Evolutionary conservation across 2,797 vertebrate genomes (phyloP).

Genomic region (Pitangus sulphuratus): DNA sequence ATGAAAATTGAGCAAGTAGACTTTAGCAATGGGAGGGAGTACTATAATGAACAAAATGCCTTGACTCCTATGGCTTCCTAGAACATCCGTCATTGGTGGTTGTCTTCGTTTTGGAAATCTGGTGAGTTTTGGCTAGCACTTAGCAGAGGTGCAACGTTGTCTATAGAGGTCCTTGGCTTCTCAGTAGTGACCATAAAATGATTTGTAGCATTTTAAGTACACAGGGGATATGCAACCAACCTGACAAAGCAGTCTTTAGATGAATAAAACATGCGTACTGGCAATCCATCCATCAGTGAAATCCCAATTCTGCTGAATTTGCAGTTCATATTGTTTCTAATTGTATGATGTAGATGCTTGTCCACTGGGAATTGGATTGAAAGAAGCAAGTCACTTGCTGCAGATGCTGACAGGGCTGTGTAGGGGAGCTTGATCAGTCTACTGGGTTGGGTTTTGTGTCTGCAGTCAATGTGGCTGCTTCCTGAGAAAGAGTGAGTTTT

Average conservation of each 20-base stretch:
- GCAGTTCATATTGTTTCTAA: not conserved
- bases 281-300: slow-evolving; percentile 1
- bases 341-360: not conserved
- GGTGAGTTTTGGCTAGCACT: not conserved
- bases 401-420: not conserved
- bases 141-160: not conserved
- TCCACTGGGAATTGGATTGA: not conserved
- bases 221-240: not conserved
- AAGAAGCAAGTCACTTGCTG: not conserved
- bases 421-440: not conserved
- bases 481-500: not conserved
- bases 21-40: not conserved
- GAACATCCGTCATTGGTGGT: not conserved
- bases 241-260: slow-evolving; percentile 9
- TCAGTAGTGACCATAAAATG: not conserved
- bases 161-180: not conserved
- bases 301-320: slow-evolving; percentile 21
- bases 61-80: not conserved
- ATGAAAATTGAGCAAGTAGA: not conserved
- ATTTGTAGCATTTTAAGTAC: not conserved
- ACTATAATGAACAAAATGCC: not conserved
- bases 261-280: not conserved
- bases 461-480: not conserved
- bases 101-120: not conserved
- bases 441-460: not conserved